Conservation (phyloP, 2,888 invertebrate species). For the Ethmia dodecea region DNA sequence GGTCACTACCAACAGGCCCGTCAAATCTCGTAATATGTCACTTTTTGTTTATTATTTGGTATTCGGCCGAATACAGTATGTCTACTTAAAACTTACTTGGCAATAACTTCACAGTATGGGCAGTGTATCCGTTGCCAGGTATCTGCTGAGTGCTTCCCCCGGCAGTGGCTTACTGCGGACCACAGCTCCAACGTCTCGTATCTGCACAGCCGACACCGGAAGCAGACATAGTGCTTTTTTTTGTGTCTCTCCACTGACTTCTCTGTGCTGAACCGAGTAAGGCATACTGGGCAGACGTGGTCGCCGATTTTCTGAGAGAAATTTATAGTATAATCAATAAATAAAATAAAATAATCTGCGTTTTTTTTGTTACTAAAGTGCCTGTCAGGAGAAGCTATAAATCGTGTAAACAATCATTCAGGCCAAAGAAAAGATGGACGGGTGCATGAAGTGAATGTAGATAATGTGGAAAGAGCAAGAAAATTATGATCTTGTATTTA, state of each 20-base stretch:
- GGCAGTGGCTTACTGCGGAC: conserved; percentile 31
- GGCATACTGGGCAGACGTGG: conserved; percentile 34
- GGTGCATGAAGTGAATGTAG: too few relatives aligned
- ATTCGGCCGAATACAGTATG: too few relatives aligned
- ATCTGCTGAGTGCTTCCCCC: conserved; percentile 33
- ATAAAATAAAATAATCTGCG: too few relatives aligned
- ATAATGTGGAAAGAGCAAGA: too few relatives aligned
- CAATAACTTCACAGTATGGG: conserved; percentile 28
- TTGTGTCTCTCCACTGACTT: conserved; percentile 23
- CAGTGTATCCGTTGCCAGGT: conserved; percentile 34
- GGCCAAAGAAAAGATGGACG: too few relatives aligned
- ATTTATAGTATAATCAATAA: not conserved
- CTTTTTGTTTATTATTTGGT: too few relatives aligned
- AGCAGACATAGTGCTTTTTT: conserved; percentile 30
- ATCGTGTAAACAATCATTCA: too few relatives aligned
- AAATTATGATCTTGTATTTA: too few relatives aligned
- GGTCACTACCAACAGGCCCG: too few relatives aligned
- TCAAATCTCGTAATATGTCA: too few relatives aligned
- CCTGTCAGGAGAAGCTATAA: too few relatives aligned
- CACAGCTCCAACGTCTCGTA: conserved; percentile 27
- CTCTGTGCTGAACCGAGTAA: conserved; percentile 23
- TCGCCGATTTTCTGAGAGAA: conserved; percentile 33
- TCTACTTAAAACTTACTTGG: conserved; percentile 37
- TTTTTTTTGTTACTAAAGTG: too few relatives aligned
- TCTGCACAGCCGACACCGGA: conserved; percentile 35